Conservation (phyloP, 2,888 invertebrate genomes). For the Euzetes globulus region DNA sequence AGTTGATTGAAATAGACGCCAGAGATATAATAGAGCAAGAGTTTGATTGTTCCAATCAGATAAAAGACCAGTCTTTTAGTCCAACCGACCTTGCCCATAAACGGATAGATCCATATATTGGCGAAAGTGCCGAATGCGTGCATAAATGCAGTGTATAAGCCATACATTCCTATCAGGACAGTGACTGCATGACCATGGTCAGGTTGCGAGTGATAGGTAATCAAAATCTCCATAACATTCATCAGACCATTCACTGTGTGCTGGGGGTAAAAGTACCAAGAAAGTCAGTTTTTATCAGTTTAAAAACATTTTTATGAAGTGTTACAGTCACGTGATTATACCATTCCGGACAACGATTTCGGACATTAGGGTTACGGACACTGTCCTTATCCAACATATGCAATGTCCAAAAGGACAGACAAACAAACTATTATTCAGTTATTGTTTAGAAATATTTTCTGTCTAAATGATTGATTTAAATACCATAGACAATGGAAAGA, state of each 20-base stretch:
- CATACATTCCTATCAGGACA: neutral
- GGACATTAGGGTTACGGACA: neutral
- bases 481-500: neutral
- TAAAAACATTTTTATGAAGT: neutral
- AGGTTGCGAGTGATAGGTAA: neutral
- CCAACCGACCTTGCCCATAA: neutral
- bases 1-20: neutral
- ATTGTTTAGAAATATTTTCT: neutral
- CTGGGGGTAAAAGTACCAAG: neutral
- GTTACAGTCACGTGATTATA: conserved; percentile 12
- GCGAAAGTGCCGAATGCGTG: neutral
- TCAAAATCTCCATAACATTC: neutral
- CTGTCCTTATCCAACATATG: neutral
- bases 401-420: neutral
- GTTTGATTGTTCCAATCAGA: neutral
- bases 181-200: neutral
- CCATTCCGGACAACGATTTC: conserved; percentile 3
- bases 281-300: neutral
- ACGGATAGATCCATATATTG: conserved; percentile 16
- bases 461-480: neutral
- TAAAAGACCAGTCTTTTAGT: neutral
- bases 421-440: conserved; percentile 7
- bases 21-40: neutral
- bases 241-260: neutral
- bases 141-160: neutral